A percentile compares a stretch with the other conserved stretches of the same genome.
Evolutionary conservation across 2,888 invertebrate genomes (phyloP).

Genomic region (Tetheella fluctuosa): DNA sequence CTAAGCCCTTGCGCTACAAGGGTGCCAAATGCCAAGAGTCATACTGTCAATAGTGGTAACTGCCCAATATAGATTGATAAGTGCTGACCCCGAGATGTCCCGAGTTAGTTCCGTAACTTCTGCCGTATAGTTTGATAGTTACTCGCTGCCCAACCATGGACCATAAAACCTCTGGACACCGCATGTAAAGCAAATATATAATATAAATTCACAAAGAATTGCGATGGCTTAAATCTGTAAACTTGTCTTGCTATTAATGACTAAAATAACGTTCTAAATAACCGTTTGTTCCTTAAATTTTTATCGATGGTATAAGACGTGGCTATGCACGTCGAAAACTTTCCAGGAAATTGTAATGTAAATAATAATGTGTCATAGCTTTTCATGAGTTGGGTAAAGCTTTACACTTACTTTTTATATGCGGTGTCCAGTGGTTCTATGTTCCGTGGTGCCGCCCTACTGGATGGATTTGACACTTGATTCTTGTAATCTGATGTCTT

Average conservation of each 20-base stretch:
- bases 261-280: too few species aligned
- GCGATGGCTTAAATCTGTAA: too few species aligned
- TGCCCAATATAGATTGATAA: conserved; percentile 25
- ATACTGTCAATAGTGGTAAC: conserved; percentile 19
- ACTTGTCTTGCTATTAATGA: too few species aligned
- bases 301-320: too few species aligned
- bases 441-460: background rate
- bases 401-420: background rate
- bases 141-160: background rate
- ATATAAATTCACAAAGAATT: too few species aligned
- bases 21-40: conserved; percentile 16
- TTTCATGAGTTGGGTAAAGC: too few species aligned
- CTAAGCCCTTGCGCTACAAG: conserved; percentile 14
- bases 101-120: conserved; percentile 8
- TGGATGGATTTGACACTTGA: conserved; percentile 3
- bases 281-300: too few species aligned
- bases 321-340: too few species aligned
- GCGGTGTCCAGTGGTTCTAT: background rate
- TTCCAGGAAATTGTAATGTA: too few species aligned
- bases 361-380: too few species aligned
- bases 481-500: conserved; percentile 8
- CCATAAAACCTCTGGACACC: background rate
- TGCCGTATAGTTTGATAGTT: conserved; percentile 6
- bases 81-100: conserved; percentile 15
- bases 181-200: background rate